Conservation (phyloP, 2,888 invertebrate species). For the Caenorhabditis auriculariae region DNA sequence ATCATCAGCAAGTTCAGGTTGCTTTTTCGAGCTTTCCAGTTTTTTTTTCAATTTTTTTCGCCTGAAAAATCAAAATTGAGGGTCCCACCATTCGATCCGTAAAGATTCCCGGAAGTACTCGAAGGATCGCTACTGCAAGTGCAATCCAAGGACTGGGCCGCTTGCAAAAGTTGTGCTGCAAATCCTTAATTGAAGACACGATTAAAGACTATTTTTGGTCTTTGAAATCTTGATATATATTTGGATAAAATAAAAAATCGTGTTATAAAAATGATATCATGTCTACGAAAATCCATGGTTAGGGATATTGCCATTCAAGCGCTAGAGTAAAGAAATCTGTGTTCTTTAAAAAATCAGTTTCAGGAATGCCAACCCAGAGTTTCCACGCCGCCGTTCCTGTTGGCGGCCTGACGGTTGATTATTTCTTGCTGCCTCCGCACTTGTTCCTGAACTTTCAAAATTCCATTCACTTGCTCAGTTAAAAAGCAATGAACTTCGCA, state of each 20-base stretch:
- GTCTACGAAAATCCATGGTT: too few species aligned
- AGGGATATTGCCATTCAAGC: too few species aligned
- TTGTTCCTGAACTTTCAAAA: conserved; percentile 44
- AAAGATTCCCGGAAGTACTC: too few species aligned
- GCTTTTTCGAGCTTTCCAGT: too few species aligned
- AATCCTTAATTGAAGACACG: background rate
- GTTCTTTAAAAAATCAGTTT: background rate
- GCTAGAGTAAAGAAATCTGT: background rate
- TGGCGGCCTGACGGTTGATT: conserved; percentile 41
- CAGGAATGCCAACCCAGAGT: conserved; percentile 49
- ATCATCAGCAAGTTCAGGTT: too few species aligned
- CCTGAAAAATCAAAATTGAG: too few species aligned
- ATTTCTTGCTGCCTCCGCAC: conserved; percentile 50
- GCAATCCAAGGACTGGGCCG: background rate
- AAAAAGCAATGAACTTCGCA: background rate
- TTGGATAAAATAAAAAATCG: background rate
- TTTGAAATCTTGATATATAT: background rate
- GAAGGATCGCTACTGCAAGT: background rate
- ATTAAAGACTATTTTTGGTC: background rate
- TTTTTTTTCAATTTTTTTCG: too few species aligned
- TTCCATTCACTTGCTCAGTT: background rate
- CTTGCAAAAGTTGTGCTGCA: background rate
- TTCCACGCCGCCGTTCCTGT: conserved; percentile 50
- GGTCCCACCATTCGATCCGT: too few species aligned
- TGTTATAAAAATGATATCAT: background rate